Percentiles rank a stretch among this genome's conserved stretches.
phyloP scores from a whole-genome alignment of 1,140 invertebrate species.

The Pristionchus pacificus region DNA sequence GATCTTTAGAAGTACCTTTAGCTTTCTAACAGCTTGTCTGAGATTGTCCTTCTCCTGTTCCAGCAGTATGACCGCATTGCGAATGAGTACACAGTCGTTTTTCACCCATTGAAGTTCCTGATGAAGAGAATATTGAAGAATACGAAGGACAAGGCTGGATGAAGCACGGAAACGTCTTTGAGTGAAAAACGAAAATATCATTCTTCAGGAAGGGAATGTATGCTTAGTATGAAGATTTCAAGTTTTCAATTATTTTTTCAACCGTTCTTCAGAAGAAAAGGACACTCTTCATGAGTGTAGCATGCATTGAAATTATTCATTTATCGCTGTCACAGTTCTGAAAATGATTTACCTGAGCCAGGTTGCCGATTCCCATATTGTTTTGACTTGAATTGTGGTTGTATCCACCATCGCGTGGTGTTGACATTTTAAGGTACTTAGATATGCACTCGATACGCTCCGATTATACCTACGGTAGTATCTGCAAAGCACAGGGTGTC shows the following conservation, averaged over 20 bases:
- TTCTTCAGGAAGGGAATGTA: no score
- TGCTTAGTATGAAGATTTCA: no score
- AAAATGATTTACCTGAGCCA: background rate
- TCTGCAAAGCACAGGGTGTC: no score
- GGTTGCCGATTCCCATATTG: background rate
- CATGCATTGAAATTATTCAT: background rate
- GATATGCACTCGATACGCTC: no score
- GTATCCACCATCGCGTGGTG: background rate
- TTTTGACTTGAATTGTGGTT: background rate
- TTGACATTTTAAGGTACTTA: background rate
- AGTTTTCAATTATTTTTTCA: no score
- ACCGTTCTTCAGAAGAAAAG: no score
- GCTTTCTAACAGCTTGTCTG: constrained; percentile 49
- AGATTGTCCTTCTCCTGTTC: constrained; percentile 48
- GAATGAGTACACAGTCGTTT: constrained; percentile 12
- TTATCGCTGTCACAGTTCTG: no score
- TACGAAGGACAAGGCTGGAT: no score
- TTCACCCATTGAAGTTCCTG: background rate
- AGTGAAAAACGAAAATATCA: no score
- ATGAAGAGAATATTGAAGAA: background rate
- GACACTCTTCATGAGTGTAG: no score
- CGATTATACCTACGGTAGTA: no score
- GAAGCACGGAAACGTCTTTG: no score
- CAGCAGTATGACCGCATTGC: constrained; percentile 39
- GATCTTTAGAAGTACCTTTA: constrained; percentile 39